Base-by-base conservation (phyloP, 1,140 invertebrate genomes). In the Pseudobourletiella spinata region DNA sequence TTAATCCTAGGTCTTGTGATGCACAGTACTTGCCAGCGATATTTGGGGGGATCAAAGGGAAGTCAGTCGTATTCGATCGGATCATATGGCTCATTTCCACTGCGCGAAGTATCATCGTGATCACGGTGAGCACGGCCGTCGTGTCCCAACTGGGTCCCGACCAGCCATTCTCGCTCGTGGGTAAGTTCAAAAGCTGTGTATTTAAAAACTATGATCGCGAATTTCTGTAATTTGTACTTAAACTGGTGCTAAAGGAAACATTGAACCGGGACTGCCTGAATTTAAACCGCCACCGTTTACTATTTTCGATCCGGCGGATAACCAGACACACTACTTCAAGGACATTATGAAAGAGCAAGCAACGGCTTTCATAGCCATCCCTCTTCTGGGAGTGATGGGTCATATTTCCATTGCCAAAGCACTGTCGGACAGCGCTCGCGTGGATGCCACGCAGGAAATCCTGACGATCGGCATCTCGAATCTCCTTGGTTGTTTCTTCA, bases 401-500 rank as follows among this genome's bases (percentile, higher is more conserved):
- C 85, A 86, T 64, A 85, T 88, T 54, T 86, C 88, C 2, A 81
- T 91, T 29, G 87, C 86, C 6, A 89, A 90, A 80, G 86, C 88
- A 22, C 64, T 65, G 65, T 72, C 73, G 6, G 63, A 67, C 3
- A 67, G 64, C 11, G 58, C 62, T 15, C 65, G 66, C 22, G 72
- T 92, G 35, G 86, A 92, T 72, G 85, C 87, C 1, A 88, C 84
- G 66, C 89, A 92, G 77, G 90, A 93, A 74, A 76, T 92, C 20
- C 16, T 91, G 15, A 89, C 88, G 0, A 77, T 92, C 3, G 90
- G 89, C 0, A 74, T 91, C 32, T 86, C 87, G 64, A 98, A 97
- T 74, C 82, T 95, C 28, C 73, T 92, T n/a, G 91, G 91, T 1
- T 89, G 90, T 0, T 95, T 95, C 73, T 86, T 91, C 20, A 86